These are phyloP conservation scores for Craterocephalus amniculus DNA, from an alignment of 2,797 vertebrate species.

Conservation along the genomic window DNA sequence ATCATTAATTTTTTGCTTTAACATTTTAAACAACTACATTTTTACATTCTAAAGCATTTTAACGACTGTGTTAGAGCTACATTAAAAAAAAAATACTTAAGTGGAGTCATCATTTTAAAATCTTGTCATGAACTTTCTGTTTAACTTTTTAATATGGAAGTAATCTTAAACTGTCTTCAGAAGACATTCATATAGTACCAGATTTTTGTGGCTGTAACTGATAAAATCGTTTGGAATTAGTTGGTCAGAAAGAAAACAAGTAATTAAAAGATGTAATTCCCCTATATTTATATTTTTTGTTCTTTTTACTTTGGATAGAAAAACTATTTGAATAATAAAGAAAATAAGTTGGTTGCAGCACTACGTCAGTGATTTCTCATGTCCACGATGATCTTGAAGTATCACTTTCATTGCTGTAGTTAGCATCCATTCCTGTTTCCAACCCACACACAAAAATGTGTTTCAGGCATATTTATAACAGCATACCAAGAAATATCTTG, in stretches of 20 bases:
- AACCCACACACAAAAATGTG: conserved; percentile 26
- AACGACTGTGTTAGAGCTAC: no score
- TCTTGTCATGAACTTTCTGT: background rate
- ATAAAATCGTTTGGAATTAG: background rate
- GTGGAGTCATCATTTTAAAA: background rate
- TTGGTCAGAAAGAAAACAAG: background rate
- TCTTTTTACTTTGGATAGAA: background rate
- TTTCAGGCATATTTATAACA: background rate
- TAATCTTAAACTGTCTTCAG: background rate
- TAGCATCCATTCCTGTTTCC: conserved; percentile 42
- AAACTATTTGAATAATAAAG: background rate
- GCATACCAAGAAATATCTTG: conserved; percentile 18
- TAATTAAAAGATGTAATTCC: background rate
- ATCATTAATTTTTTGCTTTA: background rate
- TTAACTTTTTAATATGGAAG: background rate
- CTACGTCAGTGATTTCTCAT: conserved; percentile 7
- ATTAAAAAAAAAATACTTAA: background rate
- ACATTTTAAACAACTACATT: background rate
- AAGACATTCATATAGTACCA: background rate
- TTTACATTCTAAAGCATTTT: background rate
- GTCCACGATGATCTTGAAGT: conserved; percentile 12
- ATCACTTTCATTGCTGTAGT: conserved; percentile 20
- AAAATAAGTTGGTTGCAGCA: background rate
- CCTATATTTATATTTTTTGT: no score
- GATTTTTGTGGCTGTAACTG: background rate